Percentiles rank a stretch among this genome's conserved stretches.
These are phyloP conservation scores for Dastarcus helophoroides DNA, from an alignment of 2,888 invertebrate species.

Conservation along the genomic window DNA sequence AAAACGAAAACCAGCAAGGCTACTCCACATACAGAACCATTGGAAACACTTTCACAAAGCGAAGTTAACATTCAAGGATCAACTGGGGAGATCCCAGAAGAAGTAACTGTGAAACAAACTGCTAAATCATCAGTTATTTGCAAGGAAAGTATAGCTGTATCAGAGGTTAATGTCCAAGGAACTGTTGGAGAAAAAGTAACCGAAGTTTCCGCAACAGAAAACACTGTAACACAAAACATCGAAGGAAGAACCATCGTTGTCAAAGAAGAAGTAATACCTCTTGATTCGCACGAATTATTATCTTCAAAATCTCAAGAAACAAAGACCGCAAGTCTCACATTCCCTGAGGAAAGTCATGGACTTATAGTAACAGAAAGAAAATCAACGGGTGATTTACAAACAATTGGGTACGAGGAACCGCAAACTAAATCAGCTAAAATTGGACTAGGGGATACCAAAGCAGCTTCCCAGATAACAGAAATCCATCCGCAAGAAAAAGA, in stretches of 20 bases:
- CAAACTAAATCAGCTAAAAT: slow-evolving; percentile 36
- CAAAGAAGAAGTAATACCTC: slow-evolving; percentile 31
- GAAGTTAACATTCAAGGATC: slow-evolving; percentile 18
- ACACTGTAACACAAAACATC: slow-evolving; percentile 36
- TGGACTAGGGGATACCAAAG: slow-evolving; percentile 30
- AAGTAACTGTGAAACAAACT: slow-evolving; percentile 26
- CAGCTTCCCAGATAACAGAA: slow-evolving; percentile 38
- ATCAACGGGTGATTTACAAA: slow-evolving; percentile 39
- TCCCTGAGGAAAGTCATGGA: slow-evolving; percentile 28
- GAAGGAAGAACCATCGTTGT: slow-evolving; percentile 35
- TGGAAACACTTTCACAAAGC: slow-evolving; percentile 33
- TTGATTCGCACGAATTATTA: slow-evolving; percentile 30
- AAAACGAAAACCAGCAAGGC: slow-evolving; percentile 28
- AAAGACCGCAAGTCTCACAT: slow-evolving; percentile 20
- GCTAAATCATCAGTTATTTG: slow-evolving; percentile 21
- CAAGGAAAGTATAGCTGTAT: slow-evolving; percentile 28
- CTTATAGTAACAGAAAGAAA: slow-evolving; percentile 40
- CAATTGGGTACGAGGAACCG: slow-evolving; percentile 34
- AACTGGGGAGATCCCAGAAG: slow-evolving; percentile 27
- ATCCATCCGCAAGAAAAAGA: slow-evolving; percentile 37
- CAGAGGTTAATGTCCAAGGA: slow-evolving; percentile 31
- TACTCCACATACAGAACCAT: slow-evolving; percentile 31
- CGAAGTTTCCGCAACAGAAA: slow-evolving; percentile 36
- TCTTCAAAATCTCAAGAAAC: slow-evolving; percentile 20
- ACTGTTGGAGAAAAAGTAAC: slow-evolving; percentile 33